Conservation (phyloP, 2,888 invertebrate genomes). For the Zele albiditarsus region DNA sequence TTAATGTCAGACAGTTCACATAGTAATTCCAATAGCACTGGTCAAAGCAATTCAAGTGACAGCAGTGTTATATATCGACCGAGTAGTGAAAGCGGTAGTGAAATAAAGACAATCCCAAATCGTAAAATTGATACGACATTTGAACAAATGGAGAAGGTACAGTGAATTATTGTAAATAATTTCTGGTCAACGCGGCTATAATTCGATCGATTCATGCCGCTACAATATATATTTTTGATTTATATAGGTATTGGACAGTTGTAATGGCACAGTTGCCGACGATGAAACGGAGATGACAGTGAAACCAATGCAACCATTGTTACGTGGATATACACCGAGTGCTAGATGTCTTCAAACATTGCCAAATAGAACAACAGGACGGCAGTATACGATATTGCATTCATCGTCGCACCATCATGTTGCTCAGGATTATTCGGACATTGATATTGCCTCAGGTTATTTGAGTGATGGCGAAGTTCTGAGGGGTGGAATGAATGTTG, state of each 20-base stretch:
- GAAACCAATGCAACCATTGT: slow-evolving; percentile 93
- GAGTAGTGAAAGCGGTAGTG: slow-evolving; percentile 82
- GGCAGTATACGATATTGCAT: slow-evolving; percentile 69
- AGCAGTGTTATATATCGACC: slow-evolving; percentile 84
- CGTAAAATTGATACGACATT: slow-evolving; percentile 75
- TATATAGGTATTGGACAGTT: slow-evolving; percentile 75
- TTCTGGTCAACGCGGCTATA: not conserved
- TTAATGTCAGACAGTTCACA: slow-evolving; percentile 82
- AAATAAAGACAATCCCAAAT: slow-evolving; percentile 75
- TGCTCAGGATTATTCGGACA: slow-evolving; percentile 82
- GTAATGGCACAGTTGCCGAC: slow-evolving; percentile 76
- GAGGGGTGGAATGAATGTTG: slow-evolving; percentile 76
- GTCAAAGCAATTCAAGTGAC: slow-evolving; percentile 82
- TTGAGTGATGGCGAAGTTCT: slow-evolving; percentile 95
- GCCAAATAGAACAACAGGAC: slow-evolving; percentile 78
- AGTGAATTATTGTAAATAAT: slow-evolving; percentile 49
- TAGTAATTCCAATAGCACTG: slow-evolving; percentile 76
- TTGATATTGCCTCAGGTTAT: slow-evolving; percentile 84
- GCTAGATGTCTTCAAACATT: slow-evolving; percentile 81
- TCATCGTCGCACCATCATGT: slow-evolving; percentile 71
- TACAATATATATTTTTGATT: slow-evolving; percentile 3
- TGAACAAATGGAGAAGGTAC: slow-evolving; percentile 71
- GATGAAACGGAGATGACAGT: slow-evolving; percentile 84
- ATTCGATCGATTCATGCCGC: not conserved
- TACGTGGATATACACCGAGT: slow-evolving; percentile 80